Conservation (phyloP, 2,888 invertebrate genomes). For the Parnassius apollo region DNA sequence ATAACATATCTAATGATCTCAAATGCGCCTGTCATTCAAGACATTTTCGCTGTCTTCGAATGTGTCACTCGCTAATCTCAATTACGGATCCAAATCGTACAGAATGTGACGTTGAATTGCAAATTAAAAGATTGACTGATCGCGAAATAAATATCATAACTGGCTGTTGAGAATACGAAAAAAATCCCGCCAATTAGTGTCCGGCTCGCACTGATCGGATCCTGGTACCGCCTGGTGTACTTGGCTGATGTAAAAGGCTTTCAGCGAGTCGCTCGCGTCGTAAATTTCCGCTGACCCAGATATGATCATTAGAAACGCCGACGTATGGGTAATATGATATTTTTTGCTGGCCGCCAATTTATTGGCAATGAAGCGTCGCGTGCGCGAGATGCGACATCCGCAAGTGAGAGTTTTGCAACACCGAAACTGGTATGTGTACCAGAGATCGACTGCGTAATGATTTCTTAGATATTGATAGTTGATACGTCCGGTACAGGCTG, state of each 20-base stretch:
- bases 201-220: conserved; percentile 59
- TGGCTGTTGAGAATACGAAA: conserved; percentile 43
- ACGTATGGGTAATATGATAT: conserved; percentile 69
- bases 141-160: conserved; percentile 47
- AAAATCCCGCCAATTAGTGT: conserved; percentile 60
- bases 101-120: conserved; percentile 58
- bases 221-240: conserved; percentile 72
- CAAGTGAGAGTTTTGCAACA: conserved; percentile 77
- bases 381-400: conserved; percentile 71
- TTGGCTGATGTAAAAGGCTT: conserved; percentile 75
- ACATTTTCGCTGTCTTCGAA: conserved; percentile 61
- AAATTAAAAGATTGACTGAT: conserved; percentile 48
- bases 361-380: conserved; percentile 66
- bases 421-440: conserved; percentile 74
- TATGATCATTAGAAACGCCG: conserved; percentile 75
- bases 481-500: conserved; percentile 65
- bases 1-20: conserved; percentile 48
- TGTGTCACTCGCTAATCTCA: conserved; percentile 65
- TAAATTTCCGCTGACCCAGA: conserved; percentile 78
- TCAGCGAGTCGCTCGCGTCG: conserved; percentile 68
- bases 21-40: conserved; percentile 66
- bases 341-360: conserved; percentile 73
- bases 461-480: conserved; percentile 66
- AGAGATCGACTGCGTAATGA: conserved; percentile 56
- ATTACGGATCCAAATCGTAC: conserved; percentile 62